Evolutionary conservation across 2,113 vertebrate genomes (phyloP).

Genomic region (Actenoides lindsayi): DNA sequence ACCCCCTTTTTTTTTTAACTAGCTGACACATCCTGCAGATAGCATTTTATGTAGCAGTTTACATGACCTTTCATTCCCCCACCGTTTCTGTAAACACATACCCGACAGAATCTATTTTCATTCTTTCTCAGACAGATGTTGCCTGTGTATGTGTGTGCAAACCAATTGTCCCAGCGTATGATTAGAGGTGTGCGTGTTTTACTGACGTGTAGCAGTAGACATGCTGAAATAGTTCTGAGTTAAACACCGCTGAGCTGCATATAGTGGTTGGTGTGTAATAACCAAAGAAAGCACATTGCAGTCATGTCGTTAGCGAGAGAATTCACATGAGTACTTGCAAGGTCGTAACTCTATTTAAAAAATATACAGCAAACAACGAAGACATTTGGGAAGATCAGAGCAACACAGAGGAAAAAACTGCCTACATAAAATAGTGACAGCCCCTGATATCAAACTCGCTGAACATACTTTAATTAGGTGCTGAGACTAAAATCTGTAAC

Average conservation of each 20-base stretch:
- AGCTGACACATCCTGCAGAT: neutral
- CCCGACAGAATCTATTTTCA: neutral
- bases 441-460: neutral
- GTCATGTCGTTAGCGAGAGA: neutral
- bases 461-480: neutral
- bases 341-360: neutral
- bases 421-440: neutral
- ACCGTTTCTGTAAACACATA: neutral
- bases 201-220: neutral
- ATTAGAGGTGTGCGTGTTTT: neutral
- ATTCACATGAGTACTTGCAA: neutral
- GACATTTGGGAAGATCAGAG: neutral
- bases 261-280: neutral
- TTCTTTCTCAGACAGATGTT: neutral
- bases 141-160: neutral
- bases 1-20: neutral
- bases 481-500: neutral
- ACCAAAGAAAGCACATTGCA: neutral
- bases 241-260: neutral
- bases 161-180: neutral
- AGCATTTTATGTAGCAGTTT: neutral
- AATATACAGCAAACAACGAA: neutral
- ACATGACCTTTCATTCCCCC: neutral
- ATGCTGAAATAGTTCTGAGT: neutral
- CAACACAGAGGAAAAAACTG: neutral